Evolutionary conservation across 2,888 invertebrate genomes (phyloP).

Genomic region (Ramazzottius varieornatus): DNA sequence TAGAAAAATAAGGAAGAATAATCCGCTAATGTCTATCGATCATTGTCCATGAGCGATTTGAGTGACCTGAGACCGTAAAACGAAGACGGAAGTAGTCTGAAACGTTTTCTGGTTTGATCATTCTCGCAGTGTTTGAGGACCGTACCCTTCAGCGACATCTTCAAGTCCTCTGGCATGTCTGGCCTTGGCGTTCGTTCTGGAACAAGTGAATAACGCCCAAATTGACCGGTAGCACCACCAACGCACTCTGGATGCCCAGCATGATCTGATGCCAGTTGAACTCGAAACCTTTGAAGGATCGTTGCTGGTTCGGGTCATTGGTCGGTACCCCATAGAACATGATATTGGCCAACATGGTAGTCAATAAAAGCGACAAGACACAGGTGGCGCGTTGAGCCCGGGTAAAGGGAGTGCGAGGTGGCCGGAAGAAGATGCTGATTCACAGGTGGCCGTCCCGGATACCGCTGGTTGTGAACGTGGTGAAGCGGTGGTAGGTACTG

Average conservation of each 20-base stretch:
- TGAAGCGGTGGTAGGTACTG: not conserved
- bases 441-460: slow-evolving; percentile 28
- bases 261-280: not conserved
- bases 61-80: too few species aligned
- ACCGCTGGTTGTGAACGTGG: not conserved
- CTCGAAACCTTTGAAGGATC: not conserved
- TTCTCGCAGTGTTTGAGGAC: too few species aligned
- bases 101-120: too few species aligned
- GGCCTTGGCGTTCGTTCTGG: too few species aligned
- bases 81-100: too few species aligned
- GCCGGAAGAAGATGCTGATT: slow-evolving; percentile 28
- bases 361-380: slow-evolving; percentile 26
- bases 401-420: slow-evolving; percentile 26
- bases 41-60: too few species aligned
- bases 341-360: slow-evolving; percentile 29
- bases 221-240: slow-evolving; percentile 15
- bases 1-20: too few species aligned
- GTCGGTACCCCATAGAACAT: slow-evolving; percentile 24
- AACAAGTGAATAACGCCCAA: slow-evolving; percentile 14
- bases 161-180: too few species aligned
- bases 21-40: too few species aligned
- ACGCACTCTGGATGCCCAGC: slow-evolving; percentile 13
- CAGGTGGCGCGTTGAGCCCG: slow-evolving; percentile 25
- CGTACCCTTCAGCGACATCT: too few species aligned
- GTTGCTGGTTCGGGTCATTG: not conserved